Percentiles rank a stretch among this genome's conserved stretches.
Evolutionary conservation across 92 coral and sea anemone species (phyloP).

Genomic region (Paragorgia papillata): DNA sequence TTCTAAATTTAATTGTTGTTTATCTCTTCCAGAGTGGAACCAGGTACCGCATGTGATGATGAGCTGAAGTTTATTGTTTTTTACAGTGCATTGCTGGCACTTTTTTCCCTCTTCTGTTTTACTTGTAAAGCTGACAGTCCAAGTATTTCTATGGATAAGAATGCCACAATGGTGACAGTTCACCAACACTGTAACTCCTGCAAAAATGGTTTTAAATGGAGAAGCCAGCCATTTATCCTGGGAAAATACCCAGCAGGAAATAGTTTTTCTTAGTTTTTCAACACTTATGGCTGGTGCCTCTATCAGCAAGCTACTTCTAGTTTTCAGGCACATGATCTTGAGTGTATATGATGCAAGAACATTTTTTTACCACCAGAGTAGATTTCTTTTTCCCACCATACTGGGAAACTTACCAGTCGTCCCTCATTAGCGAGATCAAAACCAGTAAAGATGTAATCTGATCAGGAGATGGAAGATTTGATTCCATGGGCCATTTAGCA

Average conservation of each 20-base stretch:
- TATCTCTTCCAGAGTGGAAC: too few species aligned
- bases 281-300: constrained; percentile 8
- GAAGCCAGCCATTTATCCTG: constrained; percentile 11
- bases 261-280: constrained; percentile 20
- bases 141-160: constrained; percentile 1
- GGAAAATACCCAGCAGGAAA: constrained; percentile 31
- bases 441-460: constrained; percentile 3
- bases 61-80: too few species aligned
- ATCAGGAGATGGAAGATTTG: constrained; percentile 30
- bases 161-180: constrained; percentile 24
- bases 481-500: constrained; percentile 45
- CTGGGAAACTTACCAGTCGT: constrained; percentile 38
- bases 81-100: too few species aligned
- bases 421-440: constrained; percentile 11
- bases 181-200: constrained; percentile 19
- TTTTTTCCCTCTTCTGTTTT: constrained; percentile 26
- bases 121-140: constrained; percentile 24
- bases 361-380: constrained; percentile 36
- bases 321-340: constrained; percentile 49
- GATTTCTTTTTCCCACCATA: constrained; percentile 45
- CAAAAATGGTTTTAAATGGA: constrained; percentile 3
- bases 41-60: too few species aligned
- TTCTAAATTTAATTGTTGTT: too few species aligned
- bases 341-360: constrained; percentile 25
- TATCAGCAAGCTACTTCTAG: constrained; percentile 32